Conservation (phyloP, 2,113 vertebrate species). For the Chamaea fasciata region DNA sequence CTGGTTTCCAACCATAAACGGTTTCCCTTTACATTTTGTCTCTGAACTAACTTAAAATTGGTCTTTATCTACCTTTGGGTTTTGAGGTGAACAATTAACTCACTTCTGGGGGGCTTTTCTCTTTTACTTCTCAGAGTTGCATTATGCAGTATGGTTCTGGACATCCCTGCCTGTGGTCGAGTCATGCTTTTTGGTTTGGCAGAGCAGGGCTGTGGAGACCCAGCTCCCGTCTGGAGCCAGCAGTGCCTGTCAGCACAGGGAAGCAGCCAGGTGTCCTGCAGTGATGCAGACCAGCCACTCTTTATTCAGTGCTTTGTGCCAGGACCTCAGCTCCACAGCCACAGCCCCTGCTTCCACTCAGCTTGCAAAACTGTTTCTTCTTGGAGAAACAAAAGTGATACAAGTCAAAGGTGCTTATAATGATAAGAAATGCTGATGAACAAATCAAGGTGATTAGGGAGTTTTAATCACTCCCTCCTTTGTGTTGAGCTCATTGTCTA, state of each 20-base stretch:
- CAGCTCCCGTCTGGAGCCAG: neutral
- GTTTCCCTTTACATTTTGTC: neutral
- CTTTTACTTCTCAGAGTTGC: neutral
- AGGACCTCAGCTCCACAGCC: neutral
- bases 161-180: neutral
- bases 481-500: neutral
- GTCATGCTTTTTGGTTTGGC: neutral
- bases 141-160: neutral
- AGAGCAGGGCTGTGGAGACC: neutral
- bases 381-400: neutral
- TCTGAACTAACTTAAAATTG: neutral
- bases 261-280: neutral
- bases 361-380: neutral
- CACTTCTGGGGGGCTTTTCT: fast-evolving
- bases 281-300: fast-evolving
- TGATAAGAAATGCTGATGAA: neutral
- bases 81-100: neutral
- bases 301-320: fast-evolving
- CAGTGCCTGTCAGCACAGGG: neutral
- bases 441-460: neutral
- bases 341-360: neutral
- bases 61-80: fast-evolving
- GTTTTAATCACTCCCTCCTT: neutral
- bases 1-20: neutral
- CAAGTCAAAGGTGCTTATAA: neutral